A percentile compares a stretch with the other conserved stretches of the same genome.
These are phyloP conservation scores for Gryllus bimaculatus DNA, from an alignment of 1,140 invertebrate species.

Conservation along the genomic window DNA sequence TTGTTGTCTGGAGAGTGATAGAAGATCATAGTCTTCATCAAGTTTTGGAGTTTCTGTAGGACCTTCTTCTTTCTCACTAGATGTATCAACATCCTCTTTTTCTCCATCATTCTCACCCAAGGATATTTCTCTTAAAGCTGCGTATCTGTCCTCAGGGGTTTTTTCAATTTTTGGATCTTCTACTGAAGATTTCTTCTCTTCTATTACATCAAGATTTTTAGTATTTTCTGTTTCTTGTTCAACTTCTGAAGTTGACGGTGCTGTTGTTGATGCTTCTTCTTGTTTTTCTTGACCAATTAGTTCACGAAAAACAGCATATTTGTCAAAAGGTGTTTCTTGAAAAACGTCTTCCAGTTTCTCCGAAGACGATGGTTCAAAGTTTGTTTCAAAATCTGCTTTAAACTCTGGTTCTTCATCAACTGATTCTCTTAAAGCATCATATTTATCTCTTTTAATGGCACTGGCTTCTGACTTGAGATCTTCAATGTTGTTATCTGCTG, in stretches of 20 bases:
- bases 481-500: conserved; percentile 28
- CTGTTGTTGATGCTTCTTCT: background rate
- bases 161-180: background rate
- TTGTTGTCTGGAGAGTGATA: conserved; percentile 26
- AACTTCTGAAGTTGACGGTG: background rate
- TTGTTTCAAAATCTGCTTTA: conserved; percentile 45
- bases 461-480: conserved; percentile 19
- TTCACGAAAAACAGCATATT: conserved; percentile 78
- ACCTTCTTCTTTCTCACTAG: conserved; percentile 22
- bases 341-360: conserved; percentile 20
- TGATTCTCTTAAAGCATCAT: conserved; percentile 26
- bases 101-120: conserved; percentile 43
- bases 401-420: conserved; percentile 35
- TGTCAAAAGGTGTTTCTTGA: conserved; percentile 47
- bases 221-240: background rate
- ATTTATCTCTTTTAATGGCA: conserved; percentile 22
- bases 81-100: conserved; percentile 27
- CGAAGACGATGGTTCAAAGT: conserved; percentile 25
- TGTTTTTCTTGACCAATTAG: conserved; percentile 41
- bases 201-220: background rate
- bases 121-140: conserved; percentile 57
- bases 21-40: conserved; percentile 28
- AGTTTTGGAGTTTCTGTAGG: conserved; percentile 13
- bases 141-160: conserved; percentile 50
- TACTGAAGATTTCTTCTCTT: background rate